These are phyloP conservation scores for Sphenopsis melanotis DNA, from an alignment of 2,797 vertebrate genomes.

Conservation along the genomic window DNA sequence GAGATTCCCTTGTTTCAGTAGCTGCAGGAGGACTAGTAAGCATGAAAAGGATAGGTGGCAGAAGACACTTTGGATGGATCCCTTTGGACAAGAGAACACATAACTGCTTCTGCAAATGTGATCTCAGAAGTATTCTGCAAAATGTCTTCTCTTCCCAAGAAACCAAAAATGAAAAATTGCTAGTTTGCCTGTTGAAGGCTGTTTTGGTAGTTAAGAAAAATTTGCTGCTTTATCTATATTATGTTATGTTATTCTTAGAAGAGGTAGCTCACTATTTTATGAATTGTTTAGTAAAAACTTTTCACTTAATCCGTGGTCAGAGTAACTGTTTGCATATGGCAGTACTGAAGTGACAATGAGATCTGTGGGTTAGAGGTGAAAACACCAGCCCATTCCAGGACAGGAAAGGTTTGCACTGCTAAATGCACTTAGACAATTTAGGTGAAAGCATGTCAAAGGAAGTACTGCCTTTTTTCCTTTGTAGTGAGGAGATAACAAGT, in stretches of 20 bases:
- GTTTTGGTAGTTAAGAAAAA: conserved; percentile 10
- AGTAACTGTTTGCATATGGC: not conserved
- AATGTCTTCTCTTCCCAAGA: not conserved
- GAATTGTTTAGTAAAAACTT: not conserved
- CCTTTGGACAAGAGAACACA: not conserved
- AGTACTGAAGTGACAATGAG: not conserved
- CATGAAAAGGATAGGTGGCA: not conserved
- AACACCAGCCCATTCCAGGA: not conserved
- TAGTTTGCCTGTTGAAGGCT: not conserved
- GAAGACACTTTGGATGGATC: not conserved
- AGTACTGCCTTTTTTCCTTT: not conserved
- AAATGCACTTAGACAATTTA: not conserved
- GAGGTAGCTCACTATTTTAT: not conserved
- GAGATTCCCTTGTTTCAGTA: not conserved
- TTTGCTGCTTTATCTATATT: not conserved
- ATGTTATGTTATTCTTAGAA: not conserved
- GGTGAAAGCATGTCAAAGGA: not conserved
- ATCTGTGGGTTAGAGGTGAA: not conserved
- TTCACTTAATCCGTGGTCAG: not conserved
- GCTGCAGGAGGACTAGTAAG: not conserved
- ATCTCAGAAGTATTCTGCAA: not conserved
- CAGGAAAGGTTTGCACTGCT: not conserved
- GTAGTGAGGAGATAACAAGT: not conserved
- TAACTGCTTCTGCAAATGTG: not conserved
- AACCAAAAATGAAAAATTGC: conserved; percentile 3